Percentiles rank a stretch among this genome's conserved stretches.
Evolutionary conservation across 2,888 invertebrate species (phyloP).

Genomic region (Petrophora chlorosata): DNA sequence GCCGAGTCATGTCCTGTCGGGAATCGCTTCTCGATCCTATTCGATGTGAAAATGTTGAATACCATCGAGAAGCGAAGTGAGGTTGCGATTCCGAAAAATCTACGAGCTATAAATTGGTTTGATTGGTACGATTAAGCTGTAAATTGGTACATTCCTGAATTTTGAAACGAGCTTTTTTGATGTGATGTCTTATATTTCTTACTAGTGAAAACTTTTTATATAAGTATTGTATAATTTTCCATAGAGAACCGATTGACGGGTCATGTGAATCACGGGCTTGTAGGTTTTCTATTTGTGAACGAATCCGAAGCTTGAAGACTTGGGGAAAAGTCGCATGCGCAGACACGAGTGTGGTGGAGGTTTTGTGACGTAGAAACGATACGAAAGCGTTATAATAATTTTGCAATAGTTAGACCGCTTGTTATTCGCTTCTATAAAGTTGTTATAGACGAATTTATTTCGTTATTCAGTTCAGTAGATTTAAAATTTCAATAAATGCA

Average conservation of each 20-base stretch:
- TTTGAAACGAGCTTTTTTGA: constrained; percentile 77
- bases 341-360: constrained; percentile 70
- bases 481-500: constrained; percentile 58
- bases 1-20: constrained; percentile 22
- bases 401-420: constrained; percentile 73
- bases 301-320: constrained; percentile 32
- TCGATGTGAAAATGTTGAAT: constrained; percentile 13
- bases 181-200: constrained; percentile 69
- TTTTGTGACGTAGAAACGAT: constrained; percentile 63
- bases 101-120: neutral
- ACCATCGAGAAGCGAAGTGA: constrained; percentile 4
- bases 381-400: constrained; percentile 56
- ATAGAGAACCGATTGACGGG: constrained; percentile 32
- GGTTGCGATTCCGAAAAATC: neutral
- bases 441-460: constrained; percentile 64
- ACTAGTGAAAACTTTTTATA: constrained; percentile 32
- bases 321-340: constrained; percentile 72
- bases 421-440: constrained; percentile 73
- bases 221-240: constrained; percentile 31
- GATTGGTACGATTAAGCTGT: constrained; percentile 6
- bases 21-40: constrained; percentile 14
- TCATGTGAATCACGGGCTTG: constrained; percentile 50
- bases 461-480: constrained; percentile 66
- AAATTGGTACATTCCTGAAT: constrained; percentile 74
- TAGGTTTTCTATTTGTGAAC: constrained; percentile 42